phyloP scores from a whole-genome alignment of 2,797 vertebrate species.

The Anabas testudineus region DNA sequence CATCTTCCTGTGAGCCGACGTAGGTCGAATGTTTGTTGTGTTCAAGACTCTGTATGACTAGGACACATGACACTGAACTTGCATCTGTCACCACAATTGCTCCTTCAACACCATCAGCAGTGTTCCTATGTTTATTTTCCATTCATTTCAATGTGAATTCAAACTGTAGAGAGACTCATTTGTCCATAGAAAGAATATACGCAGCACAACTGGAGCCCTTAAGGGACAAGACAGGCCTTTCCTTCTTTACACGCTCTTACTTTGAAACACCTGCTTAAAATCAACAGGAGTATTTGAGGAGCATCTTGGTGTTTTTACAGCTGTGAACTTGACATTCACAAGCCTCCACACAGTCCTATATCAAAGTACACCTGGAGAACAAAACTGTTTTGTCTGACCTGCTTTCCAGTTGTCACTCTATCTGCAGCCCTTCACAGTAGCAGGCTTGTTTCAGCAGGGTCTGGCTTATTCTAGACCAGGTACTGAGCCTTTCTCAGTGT shows the following conservation, averaged over 20 bases:
- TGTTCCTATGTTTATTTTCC: constrained; percentile 14
- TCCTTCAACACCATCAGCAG: constrained; percentile 11
- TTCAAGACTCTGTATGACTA: constrained; percentile 11
- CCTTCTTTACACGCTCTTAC: constrained; percentile 24
- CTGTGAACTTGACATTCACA: constrained; percentile 66
- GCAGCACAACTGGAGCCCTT: constrained; percentile 20
- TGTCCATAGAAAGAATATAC: constrained; percentile 14
- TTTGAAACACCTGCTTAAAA: constrained; percentile 52
- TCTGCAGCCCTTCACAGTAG: constrained; percentile 79
- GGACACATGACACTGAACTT: neutral
- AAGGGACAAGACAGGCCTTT: constrained; percentile 9
- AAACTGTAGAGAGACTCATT: neutral
- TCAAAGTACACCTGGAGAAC: constrained; percentile 73
- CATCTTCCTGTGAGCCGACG: neutral
- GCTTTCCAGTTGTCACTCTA: constrained; percentile 77
- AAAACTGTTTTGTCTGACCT: constrained; percentile 79
- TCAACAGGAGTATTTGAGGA: constrained; percentile 54
- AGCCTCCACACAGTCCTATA: constrained; percentile 65
- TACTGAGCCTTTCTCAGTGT: constrained; percentile 65
- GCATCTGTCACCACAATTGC: neutral
- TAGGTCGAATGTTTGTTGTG: constrained; percentile 2
- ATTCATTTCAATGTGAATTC: constrained; percentile 33
- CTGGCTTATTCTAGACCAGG: constrained; percentile 56
- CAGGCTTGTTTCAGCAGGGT: constrained; percentile 74
- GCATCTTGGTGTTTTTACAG: constrained; percentile 68